Base-by-base conservation (phyloP, 2,888 invertebrate species). In the Eristalis pertinax region DNA sequence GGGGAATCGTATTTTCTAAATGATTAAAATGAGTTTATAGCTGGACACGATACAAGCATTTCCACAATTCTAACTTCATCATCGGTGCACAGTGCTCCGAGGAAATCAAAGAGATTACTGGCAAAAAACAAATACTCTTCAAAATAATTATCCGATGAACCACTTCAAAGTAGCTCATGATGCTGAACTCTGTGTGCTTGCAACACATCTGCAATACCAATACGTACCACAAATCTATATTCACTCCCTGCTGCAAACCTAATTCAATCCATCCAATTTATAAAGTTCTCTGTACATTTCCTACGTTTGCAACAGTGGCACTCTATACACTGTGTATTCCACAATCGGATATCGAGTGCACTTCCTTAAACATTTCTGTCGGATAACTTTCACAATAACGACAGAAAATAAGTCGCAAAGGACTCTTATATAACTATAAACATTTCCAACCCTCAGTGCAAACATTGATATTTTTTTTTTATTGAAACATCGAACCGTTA, bases 361-460 rank as follows among this genome's bases (percentile, higher is more conserved):
- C 60, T 69, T 62, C 50, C 26, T 50, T 13, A 29, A 22, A 62
- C 43, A n/a, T 32, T 50, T 41, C n/a, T 35, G 11, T 13, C n/a
- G 58, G 29, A 26, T 64, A 82, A 82, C 69, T 82, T 81, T 81
- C 78, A 82, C 86, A 83, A 78, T 83, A 87, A 83, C 72, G 72
- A 68, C 72, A 43, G 70, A 75, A 84, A 79, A 87, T 83, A 87
- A 83, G 87, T 87, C 83, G 64, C 72, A 79, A 79, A 87, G 84
- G 68, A 84, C 83, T 35, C 70, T 64, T 43, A 56, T 62, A 77
- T 60, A 74, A 81, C 81, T 68, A 63, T 56, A 67, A 67, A 78
- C 65, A 82, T 85, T 77, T 62, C 29, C 22, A 73, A 60, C 60
- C 60, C 26, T 15, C 26, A 24, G 19, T 56, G 50, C 64, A 70